These are phyloP conservation scores for Calycopis cecrops DNA, from an alignment of 1,140 invertebrate species.

Conservation along the genomic window DNA sequence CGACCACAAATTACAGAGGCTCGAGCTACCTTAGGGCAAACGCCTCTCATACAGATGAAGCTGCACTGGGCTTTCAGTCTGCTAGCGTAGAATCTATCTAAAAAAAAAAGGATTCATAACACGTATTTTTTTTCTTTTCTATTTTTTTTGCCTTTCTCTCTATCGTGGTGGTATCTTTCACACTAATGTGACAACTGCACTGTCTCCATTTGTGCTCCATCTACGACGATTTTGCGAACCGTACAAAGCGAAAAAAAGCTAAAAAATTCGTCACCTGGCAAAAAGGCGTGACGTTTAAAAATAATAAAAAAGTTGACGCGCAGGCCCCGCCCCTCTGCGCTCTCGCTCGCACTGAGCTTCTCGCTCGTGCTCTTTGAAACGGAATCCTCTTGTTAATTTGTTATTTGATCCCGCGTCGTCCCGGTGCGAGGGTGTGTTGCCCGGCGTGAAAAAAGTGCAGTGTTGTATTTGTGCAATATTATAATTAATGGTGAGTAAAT, in stretches of 20 bases:
- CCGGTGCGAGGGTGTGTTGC: slow-evolving; percentile 45
- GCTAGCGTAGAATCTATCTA: no score
- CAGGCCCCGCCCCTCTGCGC: slow-evolving; percentile 42
- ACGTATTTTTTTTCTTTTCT: no score
- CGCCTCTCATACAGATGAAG: no score
- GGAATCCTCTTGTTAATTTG: slow-evolving; percentile 48
- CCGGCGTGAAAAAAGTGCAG: slow-evolving; percentile 25
- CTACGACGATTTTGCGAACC: slow-evolving; percentile 18
- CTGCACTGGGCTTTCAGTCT: no score
- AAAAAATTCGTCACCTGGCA: slow-evolving; percentile 27
- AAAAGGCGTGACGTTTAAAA: slow-evolving; percentile 27
- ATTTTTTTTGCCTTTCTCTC: no score
- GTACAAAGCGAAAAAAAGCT: slow-evolving; percentile 10
- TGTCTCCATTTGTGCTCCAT: no score
- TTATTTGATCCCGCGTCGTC: slow-evolving; percentile 54
- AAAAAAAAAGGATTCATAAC: no score
- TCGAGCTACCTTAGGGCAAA: no score
- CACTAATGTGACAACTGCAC: no score
- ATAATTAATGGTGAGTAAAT: slow-evolving; percentile 8
- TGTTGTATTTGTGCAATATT: slow-evolving; percentile 26
- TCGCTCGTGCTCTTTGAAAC: slow-evolving; percentile 46
- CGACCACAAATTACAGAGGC: no score
- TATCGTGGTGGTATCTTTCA: no score
- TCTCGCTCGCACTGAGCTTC: slow-evolving; percentile 31
- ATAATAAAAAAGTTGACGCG: slow-evolving; percentile 28